phyloP scores from a whole-genome alignment of 2,113 vertebrate genomes.

The Scophthalmus maximus region DNA sequence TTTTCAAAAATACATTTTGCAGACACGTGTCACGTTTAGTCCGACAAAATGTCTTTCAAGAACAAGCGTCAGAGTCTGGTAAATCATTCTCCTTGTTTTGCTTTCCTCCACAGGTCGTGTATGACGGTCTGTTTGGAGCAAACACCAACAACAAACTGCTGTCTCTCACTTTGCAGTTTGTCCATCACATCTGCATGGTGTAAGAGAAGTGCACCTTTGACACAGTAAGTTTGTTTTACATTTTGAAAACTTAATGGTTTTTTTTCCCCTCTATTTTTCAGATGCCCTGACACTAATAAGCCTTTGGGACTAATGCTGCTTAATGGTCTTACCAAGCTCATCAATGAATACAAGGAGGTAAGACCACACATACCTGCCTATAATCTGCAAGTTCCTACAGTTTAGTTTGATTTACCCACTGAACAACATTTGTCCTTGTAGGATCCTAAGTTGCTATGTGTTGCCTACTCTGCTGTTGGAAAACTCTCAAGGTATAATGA shows the following conservation, averaged over 20 bases:
- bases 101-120: slow-evolving; percentile 89
- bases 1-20: no score
- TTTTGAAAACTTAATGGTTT: background rate
- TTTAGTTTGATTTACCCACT: background rate
- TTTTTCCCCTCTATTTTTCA: slow-evolving; percentile 58
- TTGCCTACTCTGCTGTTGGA: slow-evolving; percentile 97
- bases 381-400: background rate
- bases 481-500: slow-evolving; percentile 92
- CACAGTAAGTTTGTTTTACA: background rate
- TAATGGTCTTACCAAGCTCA: slow-evolving; percentile 98
- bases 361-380: background rate
- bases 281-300: slow-evolving; percentile 97
- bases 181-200: slow-evolving; percentile 97
- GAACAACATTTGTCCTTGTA: slow-evolving; percentile 69
- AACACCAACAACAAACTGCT: slow-evolving; percentile 97
- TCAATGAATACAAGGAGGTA: slow-evolving; percentile 99
- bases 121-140: slow-evolving; percentile 96
- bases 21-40: background rate
- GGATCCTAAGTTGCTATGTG: slow-evolving; percentile 94
- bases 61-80: background rate
- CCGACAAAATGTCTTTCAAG: background rate
- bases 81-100: background rate
- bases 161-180: slow-evolving; percentile 94
- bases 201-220: slow-evolving; percentile 81
- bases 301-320: slow-evolving; percentile 97